These are phyloP conservation scores for Erythrocercus mccallii DNA, from an alignment of 2,113 vertebrate genomes.

Conservation along the genomic window DNA sequence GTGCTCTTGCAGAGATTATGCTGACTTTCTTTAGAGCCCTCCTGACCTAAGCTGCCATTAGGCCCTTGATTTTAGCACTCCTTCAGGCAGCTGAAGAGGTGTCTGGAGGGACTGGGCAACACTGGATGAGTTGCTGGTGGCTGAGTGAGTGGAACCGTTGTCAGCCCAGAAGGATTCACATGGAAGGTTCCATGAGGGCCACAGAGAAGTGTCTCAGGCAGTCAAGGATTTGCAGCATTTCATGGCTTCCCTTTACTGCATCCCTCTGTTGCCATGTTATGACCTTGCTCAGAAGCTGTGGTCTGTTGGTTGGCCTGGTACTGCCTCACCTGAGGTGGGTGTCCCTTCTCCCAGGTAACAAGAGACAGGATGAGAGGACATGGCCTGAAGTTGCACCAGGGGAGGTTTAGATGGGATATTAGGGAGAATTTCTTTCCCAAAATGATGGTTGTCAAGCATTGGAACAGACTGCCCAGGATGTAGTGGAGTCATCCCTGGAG, in stretches of 20 bases:
- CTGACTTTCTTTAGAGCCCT: neutral
- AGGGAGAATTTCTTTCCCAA: neutral
- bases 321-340: neutral
- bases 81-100: neutral
- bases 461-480: neutral
- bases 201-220: accelerated
- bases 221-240: neutral
- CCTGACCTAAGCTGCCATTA: neutral
- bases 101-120: neutral
- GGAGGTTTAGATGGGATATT: neutral
- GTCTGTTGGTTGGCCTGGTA: neutral
- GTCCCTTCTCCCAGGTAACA: neutral
- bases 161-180: neutral
- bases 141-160: accelerated
- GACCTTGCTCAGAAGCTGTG: neutral
- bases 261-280: neutral
- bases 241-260: neutral
- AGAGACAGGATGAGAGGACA: neutral
- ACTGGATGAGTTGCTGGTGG: neutral
- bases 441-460: accelerated
- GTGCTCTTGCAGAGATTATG: neutral
- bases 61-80: neutral
- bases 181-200: neutral
- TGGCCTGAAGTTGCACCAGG: neutral
- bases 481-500: neutral